Conservation (phyloP, 64 coral and sea anemone genomes). For the Porites australiensis region DNA sequence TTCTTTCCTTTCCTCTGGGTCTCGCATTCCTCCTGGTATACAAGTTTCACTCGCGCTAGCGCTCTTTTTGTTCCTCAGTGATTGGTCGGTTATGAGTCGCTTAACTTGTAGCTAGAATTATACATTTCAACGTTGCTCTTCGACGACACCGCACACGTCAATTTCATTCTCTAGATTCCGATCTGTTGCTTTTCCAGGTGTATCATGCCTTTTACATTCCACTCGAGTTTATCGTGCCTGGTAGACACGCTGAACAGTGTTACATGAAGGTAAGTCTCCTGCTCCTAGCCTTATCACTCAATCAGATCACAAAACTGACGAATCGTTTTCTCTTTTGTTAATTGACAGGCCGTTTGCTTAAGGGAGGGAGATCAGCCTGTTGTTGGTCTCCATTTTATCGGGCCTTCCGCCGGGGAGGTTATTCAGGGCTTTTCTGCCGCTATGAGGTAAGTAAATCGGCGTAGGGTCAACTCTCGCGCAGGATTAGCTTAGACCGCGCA, state of each 20-base stretch:
- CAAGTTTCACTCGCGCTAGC: no score
- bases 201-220: conserved; percentile 99
- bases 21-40: no score
- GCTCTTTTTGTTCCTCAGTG: no score
- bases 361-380: conserved; percentile 65
- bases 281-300: background rate
- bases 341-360: conserved; percentile 81
- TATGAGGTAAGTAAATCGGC: conserved; percentile 63
- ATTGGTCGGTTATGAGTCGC: no score
- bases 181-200: conserved; percentile 41
- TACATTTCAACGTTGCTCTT: background rate
- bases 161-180: background rate
- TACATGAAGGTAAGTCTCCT: conserved; percentile 77
- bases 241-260: conserved; percentile 68
- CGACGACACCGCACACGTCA: background rate
- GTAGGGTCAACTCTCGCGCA: no score
- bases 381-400: conserved; percentile 91
- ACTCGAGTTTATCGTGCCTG: conserved; percentile 85
- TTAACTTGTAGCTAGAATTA: no score
- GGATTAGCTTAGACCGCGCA: no score
- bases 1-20: no score
- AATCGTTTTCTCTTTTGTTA: background rate
- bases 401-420: conserved; percentile 93
- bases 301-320: background rate
- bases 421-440: conserved; percentile 94